Conservation (phyloP, 92 coral and sea anemone genomes). For the Virgularia gustaviana region DNA sequence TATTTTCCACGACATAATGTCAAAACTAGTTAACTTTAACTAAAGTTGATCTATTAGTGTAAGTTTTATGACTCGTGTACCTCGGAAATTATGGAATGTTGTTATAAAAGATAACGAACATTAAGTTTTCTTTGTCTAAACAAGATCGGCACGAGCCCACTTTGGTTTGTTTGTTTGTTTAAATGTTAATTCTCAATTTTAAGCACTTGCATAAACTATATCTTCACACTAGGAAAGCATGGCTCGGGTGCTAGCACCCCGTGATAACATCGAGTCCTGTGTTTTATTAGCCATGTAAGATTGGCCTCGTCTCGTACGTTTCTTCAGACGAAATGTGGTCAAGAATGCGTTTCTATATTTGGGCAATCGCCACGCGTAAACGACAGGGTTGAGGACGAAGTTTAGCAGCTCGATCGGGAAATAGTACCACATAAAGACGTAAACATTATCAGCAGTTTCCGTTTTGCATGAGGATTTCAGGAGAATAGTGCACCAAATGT, state of each 20-base stretch:
- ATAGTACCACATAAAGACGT: conserved; percentile 5
- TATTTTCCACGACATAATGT: too few relatives aligned
- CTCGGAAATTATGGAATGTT: too few relatives aligned
- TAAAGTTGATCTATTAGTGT: too few relatives aligned
- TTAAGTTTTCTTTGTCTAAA: background rate
- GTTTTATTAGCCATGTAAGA: background rate
- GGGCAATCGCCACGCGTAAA: conserved; percentile 31
- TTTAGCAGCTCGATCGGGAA: conserved; percentile 28
- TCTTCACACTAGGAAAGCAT: background rate
- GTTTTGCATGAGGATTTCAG: background rate
- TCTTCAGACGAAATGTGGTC: conserved; percentile 2
- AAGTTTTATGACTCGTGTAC: too few relatives aligned
- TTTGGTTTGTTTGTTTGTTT: background rate
- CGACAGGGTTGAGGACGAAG: conserved; percentile 24
- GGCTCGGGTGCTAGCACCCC: conserved; percentile 1
- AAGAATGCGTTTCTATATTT: conserved; percentile 30
- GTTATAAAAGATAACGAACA: too few relatives aligned
- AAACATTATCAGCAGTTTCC: background rate
- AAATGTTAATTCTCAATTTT: too few relatives aligned
- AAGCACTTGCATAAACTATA: too few relatives aligned
- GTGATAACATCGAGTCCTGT: conserved; percentile 4
- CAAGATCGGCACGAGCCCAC: background rate
- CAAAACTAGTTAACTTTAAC: too few relatives aligned
- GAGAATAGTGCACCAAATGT: background rate
- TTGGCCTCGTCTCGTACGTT: background rate